Evolutionary conservation across 2,888 invertebrate species (phyloP).

Genomic region (Polia nebulosa): DNA sequence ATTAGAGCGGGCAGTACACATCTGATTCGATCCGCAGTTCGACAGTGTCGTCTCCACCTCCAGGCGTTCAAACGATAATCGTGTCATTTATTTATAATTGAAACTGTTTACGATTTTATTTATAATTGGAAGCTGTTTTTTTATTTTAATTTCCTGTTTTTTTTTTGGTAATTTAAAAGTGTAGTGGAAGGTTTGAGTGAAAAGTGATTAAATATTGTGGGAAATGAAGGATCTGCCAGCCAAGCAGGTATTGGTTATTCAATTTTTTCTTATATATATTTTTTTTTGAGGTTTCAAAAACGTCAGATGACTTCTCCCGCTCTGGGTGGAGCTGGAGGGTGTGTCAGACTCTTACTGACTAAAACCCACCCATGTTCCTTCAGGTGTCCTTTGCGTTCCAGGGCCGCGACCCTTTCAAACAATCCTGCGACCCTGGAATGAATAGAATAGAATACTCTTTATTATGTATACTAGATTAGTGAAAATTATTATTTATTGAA

Average conservation of each 20-base stretch:
- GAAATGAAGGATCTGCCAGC: slow-evolving; percentile 45
- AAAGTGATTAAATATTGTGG: slow-evolving; percentile 23
- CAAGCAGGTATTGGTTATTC: slow-evolving; percentile 47
- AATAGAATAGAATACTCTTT: no score
- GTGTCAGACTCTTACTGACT: no score
- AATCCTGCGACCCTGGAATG: no score
- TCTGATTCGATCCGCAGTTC: slow-evolving; percentile 38
- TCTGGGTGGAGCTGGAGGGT: no score
- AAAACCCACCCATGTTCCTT: no score
- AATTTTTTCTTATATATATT: background rate
- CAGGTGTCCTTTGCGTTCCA: no score
- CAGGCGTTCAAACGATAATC: slow-evolving; percentile 60
- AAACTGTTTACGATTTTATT: slow-evolving; percentile 41
- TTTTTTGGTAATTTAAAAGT: background rate
- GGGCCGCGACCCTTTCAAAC: no score
- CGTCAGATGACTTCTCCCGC: no score
- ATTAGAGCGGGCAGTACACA: slow-evolving; percentile 69
- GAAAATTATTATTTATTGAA: no score
- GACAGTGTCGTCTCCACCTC: slow-evolving; percentile 72
- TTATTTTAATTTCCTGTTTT: slow-evolving; percentile 28
- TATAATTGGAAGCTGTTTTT: slow-evolving; percentile 48
- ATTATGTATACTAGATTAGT: no score
- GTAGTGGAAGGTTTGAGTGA: slow-evolving; percentile 9
- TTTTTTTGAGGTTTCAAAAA: no score
- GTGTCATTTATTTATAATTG: slow-evolving; percentile 62